These are phyloP conservation scores for Cryptoblepharus egeriae DNA, from an alignment of 2,797 vertebrate species.

Conservation along the genomic window DNA sequence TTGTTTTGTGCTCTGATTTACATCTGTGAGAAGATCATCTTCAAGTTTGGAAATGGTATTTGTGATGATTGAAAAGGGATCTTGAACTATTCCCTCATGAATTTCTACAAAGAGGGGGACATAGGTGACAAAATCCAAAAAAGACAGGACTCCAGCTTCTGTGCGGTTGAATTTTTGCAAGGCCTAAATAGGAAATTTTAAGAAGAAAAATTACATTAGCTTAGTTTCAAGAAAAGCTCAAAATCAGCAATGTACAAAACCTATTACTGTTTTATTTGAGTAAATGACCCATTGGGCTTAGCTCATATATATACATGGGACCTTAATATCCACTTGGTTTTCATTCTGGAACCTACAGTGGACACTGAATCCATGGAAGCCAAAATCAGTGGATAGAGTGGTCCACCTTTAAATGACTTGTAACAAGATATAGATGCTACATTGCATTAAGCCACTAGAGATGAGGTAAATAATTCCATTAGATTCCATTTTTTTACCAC, in stretches of 20 bases:
- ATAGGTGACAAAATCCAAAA: conserved; percentile 27
- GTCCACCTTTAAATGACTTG: no score
- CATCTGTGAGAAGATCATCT: neutral
- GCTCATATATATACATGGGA: no score
- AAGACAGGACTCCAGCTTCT: conserved; percentile 14
- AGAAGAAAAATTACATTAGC: conserved; percentile 5
- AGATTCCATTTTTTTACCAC: no score
- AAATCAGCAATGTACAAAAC: neutral
- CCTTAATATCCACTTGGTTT: no score
- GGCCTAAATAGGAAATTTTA: neutral
- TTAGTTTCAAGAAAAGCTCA: neutral
- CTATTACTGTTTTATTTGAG: neutral
- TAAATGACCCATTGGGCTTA: neutral
- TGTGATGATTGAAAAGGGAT: neutral
- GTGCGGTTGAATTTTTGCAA: neutral
- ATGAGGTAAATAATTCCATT: no score
- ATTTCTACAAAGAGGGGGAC: neutral
- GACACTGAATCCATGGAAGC: no score
- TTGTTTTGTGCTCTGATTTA: conserved; percentile 21
- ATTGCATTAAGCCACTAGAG: no score
- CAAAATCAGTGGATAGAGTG: no score
- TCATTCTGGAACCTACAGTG: no score
- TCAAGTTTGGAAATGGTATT: neutral
- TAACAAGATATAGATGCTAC: no score
- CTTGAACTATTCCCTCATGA: neutral